phyloP scores from a whole-genome alignment of 2,113 vertebrate species.

The Chascanopsetta lugubris region DNA sequence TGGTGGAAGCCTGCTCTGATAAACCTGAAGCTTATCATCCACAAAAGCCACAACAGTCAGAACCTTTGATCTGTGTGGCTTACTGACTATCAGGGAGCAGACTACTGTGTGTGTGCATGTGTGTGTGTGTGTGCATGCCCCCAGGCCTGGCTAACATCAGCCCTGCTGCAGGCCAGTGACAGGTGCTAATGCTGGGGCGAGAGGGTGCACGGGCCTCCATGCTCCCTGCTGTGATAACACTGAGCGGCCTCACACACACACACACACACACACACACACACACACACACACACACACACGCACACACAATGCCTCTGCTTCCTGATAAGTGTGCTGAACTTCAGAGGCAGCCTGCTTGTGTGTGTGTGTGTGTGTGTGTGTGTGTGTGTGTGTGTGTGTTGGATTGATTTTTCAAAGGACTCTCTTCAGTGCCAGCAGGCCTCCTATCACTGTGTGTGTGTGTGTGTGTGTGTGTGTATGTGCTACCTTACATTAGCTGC shows the following conservation, averaged over 20 bases:
- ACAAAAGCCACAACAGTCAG: constrained; percentile 79
- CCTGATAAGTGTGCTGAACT: constrained; percentile 63
- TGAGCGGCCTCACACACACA: constrained; percentile 42
- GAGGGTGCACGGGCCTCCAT: constrained; percentile 70
- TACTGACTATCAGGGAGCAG: constrained; percentile 87
- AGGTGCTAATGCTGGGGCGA: constrained; percentile 72
- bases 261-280: constrained; percentile 47
- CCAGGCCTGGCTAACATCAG: constrained; percentile 66
- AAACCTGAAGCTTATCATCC: constrained; percentile 83
- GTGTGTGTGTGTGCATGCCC: constrained; percentile 9
- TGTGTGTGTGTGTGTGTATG: constrained; percentile 11
- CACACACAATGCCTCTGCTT: constrained; percentile 42
- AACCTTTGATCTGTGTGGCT: constrained; percentile 93
- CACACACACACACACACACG: constrained; percentile 32
- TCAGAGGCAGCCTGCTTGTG: constrained; percentile 44
- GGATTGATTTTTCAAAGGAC: constrained; percentile 57
- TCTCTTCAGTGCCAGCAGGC: constrained; percentile 47
- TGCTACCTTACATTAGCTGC: not conserved
- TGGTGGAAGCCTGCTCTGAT: constrained; percentile 48
- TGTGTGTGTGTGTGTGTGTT: constrained; percentile 9
- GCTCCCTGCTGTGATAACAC: constrained; percentile 67
- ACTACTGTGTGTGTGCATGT: constrained; percentile 31
- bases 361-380: constrained; percentile 18
- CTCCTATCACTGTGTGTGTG: constrained; percentile 40
- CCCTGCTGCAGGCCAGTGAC: constrained; percentile 60